Evolutionary conservation across 2,113 vertebrate genomes (phyloP).

Genomic region (Anolis sagrei): DNA sequence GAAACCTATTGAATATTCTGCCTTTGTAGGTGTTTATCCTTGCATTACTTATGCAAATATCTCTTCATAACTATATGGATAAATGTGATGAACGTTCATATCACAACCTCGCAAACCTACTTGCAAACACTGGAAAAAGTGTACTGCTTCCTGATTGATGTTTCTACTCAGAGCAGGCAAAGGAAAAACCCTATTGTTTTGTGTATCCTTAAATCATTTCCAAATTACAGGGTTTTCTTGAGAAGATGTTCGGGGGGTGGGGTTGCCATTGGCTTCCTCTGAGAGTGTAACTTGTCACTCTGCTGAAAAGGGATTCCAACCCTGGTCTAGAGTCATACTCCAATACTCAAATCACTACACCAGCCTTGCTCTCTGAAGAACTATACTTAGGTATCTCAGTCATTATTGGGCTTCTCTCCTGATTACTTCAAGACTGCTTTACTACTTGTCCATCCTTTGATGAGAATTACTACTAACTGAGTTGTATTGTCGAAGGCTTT

Average conservation of each 20-base stretch:
- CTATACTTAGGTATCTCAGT: not conserved
- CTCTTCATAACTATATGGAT: not conserved
- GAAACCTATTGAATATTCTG: not conserved
- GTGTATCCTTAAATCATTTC: no score
- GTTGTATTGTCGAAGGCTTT: no score
- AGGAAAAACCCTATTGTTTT: not conserved
- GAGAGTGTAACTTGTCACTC: no score
- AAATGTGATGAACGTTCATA: not conserved
- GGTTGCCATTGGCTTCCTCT: no score
- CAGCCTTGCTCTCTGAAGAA: no score
- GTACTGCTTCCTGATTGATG: not conserved
- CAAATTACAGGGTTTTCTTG: no score
- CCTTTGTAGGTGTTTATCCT: not conserved
- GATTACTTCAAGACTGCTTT: not conserved
- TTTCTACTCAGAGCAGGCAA: not conserved
- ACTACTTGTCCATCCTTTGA: no score
- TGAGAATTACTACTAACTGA: no score
- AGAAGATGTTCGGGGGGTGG: no score
- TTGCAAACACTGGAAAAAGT: not conserved
- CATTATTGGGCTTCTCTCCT: not conserved
- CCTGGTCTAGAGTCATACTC: no score
- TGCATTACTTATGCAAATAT: not conserved
- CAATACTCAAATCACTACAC: no score
- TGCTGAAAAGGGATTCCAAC: no score
- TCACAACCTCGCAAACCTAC: not conserved